Conservation (phyloP, 2,797 vertebrate species). For the Pantherophis alleghaniensis region DNA sequence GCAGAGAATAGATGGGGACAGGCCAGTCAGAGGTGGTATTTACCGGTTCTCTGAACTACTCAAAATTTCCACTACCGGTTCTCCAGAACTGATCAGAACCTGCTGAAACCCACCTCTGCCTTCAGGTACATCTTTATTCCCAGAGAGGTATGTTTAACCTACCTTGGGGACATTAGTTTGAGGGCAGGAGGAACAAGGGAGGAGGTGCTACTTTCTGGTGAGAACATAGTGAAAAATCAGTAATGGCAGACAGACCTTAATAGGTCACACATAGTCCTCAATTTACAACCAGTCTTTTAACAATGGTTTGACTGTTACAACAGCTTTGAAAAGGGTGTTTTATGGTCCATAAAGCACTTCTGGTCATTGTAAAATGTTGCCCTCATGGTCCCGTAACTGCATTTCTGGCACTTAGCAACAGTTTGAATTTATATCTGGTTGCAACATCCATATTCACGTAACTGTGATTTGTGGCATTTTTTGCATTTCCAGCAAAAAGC, state of each 20-base stretch:
- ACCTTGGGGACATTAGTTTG: not conserved
- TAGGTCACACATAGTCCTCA: not conserved
- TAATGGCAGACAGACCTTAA: not conserved
- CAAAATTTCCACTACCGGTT: too few species aligned
- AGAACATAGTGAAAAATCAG: not conserved
- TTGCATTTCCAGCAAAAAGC: not conserved
- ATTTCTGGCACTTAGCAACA: not conserved
- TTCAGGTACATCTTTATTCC: not conserved
- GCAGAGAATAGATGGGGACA: too few species aligned
- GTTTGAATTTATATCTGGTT: not conserved
- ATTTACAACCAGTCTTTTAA: not conserved
- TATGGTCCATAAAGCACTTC: not conserved
- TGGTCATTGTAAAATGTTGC: not conserved
- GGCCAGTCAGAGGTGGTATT: too few species aligned
- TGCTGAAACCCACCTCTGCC: not conserved
- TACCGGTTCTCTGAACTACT: too few species aligned
- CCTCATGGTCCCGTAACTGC: too few species aligned
- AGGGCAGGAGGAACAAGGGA: not conserved
- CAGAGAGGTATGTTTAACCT: not conserved
- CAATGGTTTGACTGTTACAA: not conserved
- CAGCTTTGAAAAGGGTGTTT: not conserved
- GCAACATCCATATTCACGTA: not conserved
- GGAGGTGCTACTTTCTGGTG: too few species aligned
- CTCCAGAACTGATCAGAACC: too few species aligned
- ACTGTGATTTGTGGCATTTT: not conserved